Base-by-base conservation (phyloP, 2,797 vertebrate species). In the Sebastes flavidus region DNA sequence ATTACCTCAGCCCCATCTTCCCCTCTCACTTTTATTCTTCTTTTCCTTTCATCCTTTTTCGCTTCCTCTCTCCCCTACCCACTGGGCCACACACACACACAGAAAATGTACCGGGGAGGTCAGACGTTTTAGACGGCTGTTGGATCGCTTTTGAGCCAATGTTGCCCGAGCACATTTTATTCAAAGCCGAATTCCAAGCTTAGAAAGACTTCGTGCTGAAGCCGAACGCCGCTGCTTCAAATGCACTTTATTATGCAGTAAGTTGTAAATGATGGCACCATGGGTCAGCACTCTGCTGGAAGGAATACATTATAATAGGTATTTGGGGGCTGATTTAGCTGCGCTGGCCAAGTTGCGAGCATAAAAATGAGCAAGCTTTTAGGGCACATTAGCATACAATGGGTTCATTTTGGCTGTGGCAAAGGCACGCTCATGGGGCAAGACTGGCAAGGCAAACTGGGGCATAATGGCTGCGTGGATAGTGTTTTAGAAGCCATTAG, bases 321-420 rank as follows among this genome's bases (percentile, higher is more conserved):
- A 84, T 91, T 92, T 77, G 32, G 81, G 77, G 81, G 79, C 68
- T 83, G 81, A 92, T 89, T 94, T 87, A 91, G 84, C 70, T 75
- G 66, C 56, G 78, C 82, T 82, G 77, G 89, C 84, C 83, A 75
- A 88, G 87, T 86, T 70, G 70, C 75, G 77, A 92, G 91, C 77
- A 76, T 83, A 71, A 29, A 84, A 87, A 90, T 85, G 78, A 91
- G 85, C 71, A 70, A 71, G 84, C 87, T 91, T 92, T 93, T 91
- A 91, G 86, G 86, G 78, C 22, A 81, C 88, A 94, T 94, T 95
- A 94, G 87, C 91, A 95, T 94, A 94, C 92, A 95, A 93, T 91
- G 75, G 85, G 73, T 88, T 91, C 81, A 90, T 92, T 89, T 89
- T 89, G 81, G 84, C 85, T 70, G 71, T 80, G 75, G 81, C 72